phyloP scores from a whole-genome alignment of 2,113 vertebrate species.

The Zapus hudsonius region DNA sequence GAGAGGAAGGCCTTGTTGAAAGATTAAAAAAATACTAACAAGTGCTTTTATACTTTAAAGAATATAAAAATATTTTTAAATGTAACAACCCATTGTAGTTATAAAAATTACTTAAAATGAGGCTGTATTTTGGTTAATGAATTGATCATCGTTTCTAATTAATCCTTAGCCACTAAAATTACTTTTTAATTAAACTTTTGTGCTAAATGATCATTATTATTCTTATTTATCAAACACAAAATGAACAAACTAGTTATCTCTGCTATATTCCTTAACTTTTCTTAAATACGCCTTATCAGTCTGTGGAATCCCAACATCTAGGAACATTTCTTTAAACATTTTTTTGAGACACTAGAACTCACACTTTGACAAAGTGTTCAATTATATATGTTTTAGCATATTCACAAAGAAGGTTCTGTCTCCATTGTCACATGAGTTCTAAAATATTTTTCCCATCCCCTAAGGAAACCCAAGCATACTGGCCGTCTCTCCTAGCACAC shows the following conservation, averaged over 20 bases:
- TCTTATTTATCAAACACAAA: neutral
- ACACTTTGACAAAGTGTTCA: constrained; percentile 22
- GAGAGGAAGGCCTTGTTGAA: neutral
- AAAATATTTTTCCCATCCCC: neutral
- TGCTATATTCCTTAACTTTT: neutral
- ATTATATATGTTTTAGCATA: neutral
- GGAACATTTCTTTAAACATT: neutral
- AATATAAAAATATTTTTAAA: neutral
- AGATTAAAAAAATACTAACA: constrained; percentile 9
- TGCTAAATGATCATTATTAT: neutral
- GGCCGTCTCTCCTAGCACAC: accelerated
- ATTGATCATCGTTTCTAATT: constrained; percentile 8
- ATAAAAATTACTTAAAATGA: neutral
- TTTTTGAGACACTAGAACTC: neutral
- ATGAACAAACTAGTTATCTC: neutral
- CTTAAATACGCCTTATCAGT: neutral
- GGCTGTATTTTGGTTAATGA: neutral
- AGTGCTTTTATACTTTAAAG: constrained; percentile 37
- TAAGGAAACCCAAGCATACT: neutral
- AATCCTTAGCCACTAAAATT: constrained; percentile 8
- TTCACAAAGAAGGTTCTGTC: neutral
- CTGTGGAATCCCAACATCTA: constrained; percentile 21
- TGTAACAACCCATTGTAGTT: neutral
- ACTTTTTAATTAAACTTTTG: constrained; percentile 8
- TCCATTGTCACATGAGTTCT: constrained; percentile 7